Evolutionary conservation across 2,797 vertebrate genomes (phyloP), one percentile per base, ranked within the genome.

Genomic region (Florisuga fusca): DNA sequence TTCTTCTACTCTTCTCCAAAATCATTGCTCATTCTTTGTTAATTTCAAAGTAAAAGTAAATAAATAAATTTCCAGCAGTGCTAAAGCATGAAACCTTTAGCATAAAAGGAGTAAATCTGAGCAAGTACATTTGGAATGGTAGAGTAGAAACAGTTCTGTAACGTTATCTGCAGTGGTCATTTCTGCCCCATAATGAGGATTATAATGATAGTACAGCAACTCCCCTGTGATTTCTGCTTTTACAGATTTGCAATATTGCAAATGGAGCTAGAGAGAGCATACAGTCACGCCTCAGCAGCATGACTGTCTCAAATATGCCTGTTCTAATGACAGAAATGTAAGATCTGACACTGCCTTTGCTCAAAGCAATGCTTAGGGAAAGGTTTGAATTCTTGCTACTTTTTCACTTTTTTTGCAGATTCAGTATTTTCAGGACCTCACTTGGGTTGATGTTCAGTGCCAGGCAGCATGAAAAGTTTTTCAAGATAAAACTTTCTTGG

Each of bases 381-480:
- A 92, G 9, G 5, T 10, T 58, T 67, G 27, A 69, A 81, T 75
- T 29, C 16, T 58, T 46, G 12, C n/a, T 63, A 29, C 45, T 69
- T 77, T 77, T 73, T 58, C 72, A 48, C 21, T 43, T 84, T 19
- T 25, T 84, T 36, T 46, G 10, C 14, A 62, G n/a, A 81, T 53
- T 92, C 74, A 54, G 7, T 62, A 43, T 34, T 71, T 95, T 92
- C 55, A 82, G 61, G 61, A 72, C 85, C 38, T 88, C 76, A 68
- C 59, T 43, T 62, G 15, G n/a, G 14, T 36, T 76, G 71, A 94
- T 87, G 74, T 89, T 77, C 48, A 76, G 54, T 71, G 75, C n/a
- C 57, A 84, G 62, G 89, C 19, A 89, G 53, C 19, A 61, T 2
- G 41, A 79, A 74, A 94, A 84, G 78, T 93, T 96, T 95, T 93